These are phyloP conservation scores for Drosophila pseudotalamancana DNA, from an alignment of 2,888 invertebrate species.

Conservation along the genomic window DNA sequence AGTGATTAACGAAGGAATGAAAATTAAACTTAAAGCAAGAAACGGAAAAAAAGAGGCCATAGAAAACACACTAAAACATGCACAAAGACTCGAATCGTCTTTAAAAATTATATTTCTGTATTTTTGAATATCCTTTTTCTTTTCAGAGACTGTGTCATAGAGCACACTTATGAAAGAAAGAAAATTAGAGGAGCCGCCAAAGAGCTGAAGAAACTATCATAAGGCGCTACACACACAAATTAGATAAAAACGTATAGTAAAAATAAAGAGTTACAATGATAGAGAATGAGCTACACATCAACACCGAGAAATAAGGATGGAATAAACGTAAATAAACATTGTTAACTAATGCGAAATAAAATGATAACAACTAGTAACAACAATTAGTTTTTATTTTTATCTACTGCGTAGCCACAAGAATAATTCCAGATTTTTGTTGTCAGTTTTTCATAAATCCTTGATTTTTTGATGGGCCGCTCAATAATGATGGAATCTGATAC, in stretches of 20 bases:
- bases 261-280: conserved; percentile 13
- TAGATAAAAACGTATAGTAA: conserved; percentile 9
- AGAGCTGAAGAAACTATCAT: conserved; percentile 30
- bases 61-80: conserved; percentile 47
- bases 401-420: conserved; percentile 64
- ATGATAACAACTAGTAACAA: conserved; percentile 71
- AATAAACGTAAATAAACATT: conserved; percentile 32
- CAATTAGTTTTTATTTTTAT: conserved; percentile 64
- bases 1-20: conserved; percentile 8
- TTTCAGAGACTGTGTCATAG: too few relatives aligned
- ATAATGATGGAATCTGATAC: conserved; percentile 85
- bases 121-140: too few relatives aligned
- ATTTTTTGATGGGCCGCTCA: conserved; percentile 84
- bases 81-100: conserved; percentile 33
- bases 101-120: too few relatives aligned
- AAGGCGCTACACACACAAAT: conserved; percentile 42
- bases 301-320: conserved; percentile 52
- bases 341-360: conserved; percentile 35
- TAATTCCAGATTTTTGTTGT: conserved; percentile 57
- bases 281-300: conserved; percentile 60
- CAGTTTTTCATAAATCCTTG: conserved; percentile 49
- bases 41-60: conserved; percentile 24
- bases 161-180: conserved; percentile 11
- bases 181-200: conserved; percentile 16
- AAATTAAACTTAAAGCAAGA: conserved; percentile 26